Evolutionary conservation across 1,140 invertebrate genomes (phyloP).

Genomic region (Eupeodes corollae): DNA sequence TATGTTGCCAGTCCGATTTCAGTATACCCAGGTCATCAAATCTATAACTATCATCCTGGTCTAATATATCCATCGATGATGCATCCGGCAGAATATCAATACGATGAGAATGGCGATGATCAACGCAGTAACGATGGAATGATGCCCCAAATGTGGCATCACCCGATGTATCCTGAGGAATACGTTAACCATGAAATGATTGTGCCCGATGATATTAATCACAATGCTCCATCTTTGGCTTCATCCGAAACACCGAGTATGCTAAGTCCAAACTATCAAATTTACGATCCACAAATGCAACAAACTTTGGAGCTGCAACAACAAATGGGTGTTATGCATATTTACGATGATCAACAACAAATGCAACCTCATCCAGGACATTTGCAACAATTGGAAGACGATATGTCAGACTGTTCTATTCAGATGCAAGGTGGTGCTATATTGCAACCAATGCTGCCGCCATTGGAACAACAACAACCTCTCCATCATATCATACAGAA

Average conservation of each 20-base stretch:
- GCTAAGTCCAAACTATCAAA: constrained; percentile 30
- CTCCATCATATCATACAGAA: constrained; percentile 21
- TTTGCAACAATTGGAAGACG: constrained; percentile 22
- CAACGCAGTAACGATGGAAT: constrained; percentile 19
- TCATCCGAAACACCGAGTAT: constrained; percentile 26
- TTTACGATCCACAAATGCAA: constrained; percentile 30
- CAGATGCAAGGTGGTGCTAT: constrained; percentile 7
- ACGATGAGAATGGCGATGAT: constrained; percentile 16
- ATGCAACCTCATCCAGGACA: constrained; percentile 20
- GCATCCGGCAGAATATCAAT: constrained; percentile 22
- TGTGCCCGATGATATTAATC: constrained; percentile 25
- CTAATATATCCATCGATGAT: constrained; percentile 17
- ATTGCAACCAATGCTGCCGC: background rate
- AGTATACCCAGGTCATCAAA: constrained; percentile 12
- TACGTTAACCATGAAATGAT: constrained; percentile 17
- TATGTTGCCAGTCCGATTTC: constrained; percentile 17
- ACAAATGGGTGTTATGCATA: constrained; percentile 32
- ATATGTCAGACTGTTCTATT: constrained; percentile 18
- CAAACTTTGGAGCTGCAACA: constrained; percentile 23
- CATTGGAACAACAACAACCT: constrained; percentile 7
- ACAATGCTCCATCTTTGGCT: constrained; percentile 23
- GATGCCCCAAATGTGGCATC: constrained; percentile 22
- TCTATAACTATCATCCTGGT: constrained; percentile 21
- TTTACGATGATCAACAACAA: constrained; percentile 27
- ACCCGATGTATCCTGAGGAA: constrained; percentile 25